Evolutionary conservation across 2,888 invertebrate species (phyloP).

Genomic region (Patella pellucida): DNA sequence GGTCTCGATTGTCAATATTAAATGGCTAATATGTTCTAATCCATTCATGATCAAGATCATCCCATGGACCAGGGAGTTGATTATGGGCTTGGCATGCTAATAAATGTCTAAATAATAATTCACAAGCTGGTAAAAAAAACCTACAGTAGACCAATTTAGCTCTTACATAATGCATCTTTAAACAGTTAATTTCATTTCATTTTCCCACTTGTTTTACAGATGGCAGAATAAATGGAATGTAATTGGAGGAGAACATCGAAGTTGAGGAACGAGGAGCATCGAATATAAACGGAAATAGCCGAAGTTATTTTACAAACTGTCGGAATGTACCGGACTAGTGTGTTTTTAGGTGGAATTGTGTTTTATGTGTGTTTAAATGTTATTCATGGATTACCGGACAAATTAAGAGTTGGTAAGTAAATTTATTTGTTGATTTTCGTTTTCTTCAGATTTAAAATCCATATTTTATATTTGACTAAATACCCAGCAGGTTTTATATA

Average conservation of each 20-base stretch:
- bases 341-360: neutral
- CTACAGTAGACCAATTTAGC: too few relatives aligned
- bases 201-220: neutral
- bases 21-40: too few relatives aligned
- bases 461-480: too few relatives aligned
- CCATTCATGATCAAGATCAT: too few relatives aligned
- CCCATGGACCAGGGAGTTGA: too few relatives aligned
- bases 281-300: neutral
- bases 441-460: too few relatives aligned
- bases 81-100: too few relatives aligned
- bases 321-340: constrained; percentile 8
- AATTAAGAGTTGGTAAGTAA: constrained; percentile 2
- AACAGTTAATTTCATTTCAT: neutral
- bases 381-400: neutral
- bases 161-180: too few relatives aligned
- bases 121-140: too few relatives aligned
- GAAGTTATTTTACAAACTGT: neutral
- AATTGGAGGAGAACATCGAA: neutral
- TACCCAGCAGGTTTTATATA: too few relatives aligned
- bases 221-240: neutral
- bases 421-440: neutral
- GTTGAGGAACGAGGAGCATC: neutral
- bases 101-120: too few relatives aligned
- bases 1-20: too few relatives aligned
- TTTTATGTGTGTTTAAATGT: neutral